Evolutionary conservation across 30 jellyfish, hydroid and myxozoan genomes (phyloP).

Genomic region (Aurelia aurita): DNA sequence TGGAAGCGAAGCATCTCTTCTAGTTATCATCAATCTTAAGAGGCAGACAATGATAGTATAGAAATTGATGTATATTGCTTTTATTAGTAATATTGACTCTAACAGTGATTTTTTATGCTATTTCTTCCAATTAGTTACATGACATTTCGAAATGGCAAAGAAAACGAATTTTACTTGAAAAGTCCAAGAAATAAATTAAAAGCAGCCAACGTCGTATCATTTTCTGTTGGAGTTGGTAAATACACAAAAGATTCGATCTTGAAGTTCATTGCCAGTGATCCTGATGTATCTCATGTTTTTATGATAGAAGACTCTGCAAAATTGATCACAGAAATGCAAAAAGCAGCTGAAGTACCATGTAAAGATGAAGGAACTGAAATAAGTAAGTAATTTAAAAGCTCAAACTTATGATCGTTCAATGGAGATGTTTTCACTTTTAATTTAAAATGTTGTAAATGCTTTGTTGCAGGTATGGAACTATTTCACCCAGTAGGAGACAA

Average conservation of each 20-base stretch:
- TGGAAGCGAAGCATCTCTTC: too few relatives aligned
- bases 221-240: conserved; percentile 51
- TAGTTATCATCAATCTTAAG: too few relatives aligned
- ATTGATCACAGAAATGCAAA: conserved; percentile 28
- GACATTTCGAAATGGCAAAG: conserved; percentile 57
- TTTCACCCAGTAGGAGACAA: too few relatives aligned
- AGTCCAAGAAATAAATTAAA: conserved; percentile 34
- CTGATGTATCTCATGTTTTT: conserved; percentile 28
- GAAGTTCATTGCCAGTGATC: conserved; percentile 41
- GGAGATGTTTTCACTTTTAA: neutral
- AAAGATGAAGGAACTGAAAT: neutral
- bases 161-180: conserved; percentile 13
- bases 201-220: conserved; percentile 16
- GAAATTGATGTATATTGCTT: too few relatives aligned
- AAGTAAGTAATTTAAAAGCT: conserved; percentile 6
- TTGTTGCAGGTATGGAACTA: too few relatives aligned
- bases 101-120: too few relatives aligned
- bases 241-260: conserved; percentile 10
- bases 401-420: neutral
- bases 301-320: conserved; percentile 8
- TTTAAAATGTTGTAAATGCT: too few relatives aligned
- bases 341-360: conserved; percentile 46
- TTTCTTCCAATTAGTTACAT: conserved; percentile 22
- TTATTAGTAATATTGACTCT: too few relatives aligned
- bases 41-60: too few relatives aligned